A percentile compares a stretch with the other conserved stretches of the same genome.
These are phyloP conservation scores for Cetonia aurata DNA, from an alignment of 2,888 invertebrate genomes.

Conservation along the genomic window DNA sequence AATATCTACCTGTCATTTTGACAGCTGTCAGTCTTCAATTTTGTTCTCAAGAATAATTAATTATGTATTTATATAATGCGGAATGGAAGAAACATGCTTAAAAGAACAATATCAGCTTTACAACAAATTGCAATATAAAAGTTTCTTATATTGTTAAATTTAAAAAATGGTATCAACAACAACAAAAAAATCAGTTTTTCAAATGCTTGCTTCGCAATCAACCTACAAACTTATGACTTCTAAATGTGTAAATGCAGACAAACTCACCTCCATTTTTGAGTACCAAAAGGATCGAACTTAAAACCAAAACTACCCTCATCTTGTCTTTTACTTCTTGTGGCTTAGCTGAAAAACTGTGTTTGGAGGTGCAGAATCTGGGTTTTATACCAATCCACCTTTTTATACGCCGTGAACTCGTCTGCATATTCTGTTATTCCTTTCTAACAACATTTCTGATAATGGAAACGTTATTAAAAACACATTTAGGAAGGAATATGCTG, in stretches of 20 bases:
- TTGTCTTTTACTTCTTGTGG: not conserved
- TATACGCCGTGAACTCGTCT: not conserved
- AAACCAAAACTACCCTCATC: not conserved
- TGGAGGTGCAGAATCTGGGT: not conserved
- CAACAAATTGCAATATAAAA: too few relatives aligned
- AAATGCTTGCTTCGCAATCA: too few relatives aligned
- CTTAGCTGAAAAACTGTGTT: not conserved
- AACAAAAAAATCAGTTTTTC: too few relatives aligned
- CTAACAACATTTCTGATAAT: not conserved
- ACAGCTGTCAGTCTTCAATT: too few relatives aligned
- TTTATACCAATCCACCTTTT: constrained; percentile 2
- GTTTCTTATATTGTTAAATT: too few relatives aligned
- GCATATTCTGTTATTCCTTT: not conserved
- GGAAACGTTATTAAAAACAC: constrained; percentile 18
- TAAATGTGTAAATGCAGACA: not conserved
- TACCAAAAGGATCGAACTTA: not conserved
- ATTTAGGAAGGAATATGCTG: constrained; percentile 2
- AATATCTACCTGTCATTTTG: too few relatives aligned
- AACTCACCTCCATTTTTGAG: not conserved
- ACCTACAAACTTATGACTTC: too few relatives aligned
- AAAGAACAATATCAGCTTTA: too few relatives aligned
- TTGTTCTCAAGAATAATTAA: too few relatives aligned
- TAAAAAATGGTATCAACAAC: too few relatives aligned
- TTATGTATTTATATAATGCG: too few relatives aligned
- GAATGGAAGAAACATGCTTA: too few relatives aligned